Conservation (phyloP, 2,797 vertebrate species). For the Mareca strepera region DNA sequence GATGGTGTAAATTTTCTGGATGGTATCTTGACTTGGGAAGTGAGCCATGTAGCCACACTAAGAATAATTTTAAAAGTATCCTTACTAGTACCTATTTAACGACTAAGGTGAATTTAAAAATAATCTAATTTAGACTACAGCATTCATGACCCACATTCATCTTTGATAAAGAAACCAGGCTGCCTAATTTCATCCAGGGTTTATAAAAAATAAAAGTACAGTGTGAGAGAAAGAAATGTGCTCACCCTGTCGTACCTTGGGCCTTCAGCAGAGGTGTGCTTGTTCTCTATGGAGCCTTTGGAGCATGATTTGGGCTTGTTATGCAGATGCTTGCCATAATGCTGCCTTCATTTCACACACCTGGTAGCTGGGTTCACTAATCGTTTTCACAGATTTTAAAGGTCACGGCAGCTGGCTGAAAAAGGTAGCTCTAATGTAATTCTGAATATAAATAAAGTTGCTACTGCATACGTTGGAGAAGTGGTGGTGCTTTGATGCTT, state of each 20-base stretch:
- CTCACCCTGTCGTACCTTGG: neutral
- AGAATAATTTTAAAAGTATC: fast-evolving
- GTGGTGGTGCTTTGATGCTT: neutral
- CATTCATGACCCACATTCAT: neutral
- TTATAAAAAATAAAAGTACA: neutral
- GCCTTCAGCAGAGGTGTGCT: fast-evolving
- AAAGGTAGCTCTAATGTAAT: neutral
- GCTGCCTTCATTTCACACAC: neutral
- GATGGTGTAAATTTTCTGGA: fast-evolving
- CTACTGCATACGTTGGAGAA: too few relatives aligned
- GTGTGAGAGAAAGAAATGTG: fast-evolving
- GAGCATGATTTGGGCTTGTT: neutral
- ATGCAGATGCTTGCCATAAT: neutral
- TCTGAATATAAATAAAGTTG: neutral
- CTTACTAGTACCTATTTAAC: neutral
- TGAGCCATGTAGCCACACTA: fast-evolving
- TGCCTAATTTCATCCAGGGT: neutral
- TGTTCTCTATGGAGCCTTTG: too few relatives aligned
- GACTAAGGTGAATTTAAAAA: neutral
- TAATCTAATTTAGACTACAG: neutral
- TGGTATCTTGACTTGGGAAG: neutral
- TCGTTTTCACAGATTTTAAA: neutral
- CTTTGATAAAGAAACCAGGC: neutral
- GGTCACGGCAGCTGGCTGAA: neutral
- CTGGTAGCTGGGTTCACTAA: neutral